phyloP scores from a whole-genome alignment of 92 coral and sea anemone species.

The Palythoa heliodiscus region DNA sequence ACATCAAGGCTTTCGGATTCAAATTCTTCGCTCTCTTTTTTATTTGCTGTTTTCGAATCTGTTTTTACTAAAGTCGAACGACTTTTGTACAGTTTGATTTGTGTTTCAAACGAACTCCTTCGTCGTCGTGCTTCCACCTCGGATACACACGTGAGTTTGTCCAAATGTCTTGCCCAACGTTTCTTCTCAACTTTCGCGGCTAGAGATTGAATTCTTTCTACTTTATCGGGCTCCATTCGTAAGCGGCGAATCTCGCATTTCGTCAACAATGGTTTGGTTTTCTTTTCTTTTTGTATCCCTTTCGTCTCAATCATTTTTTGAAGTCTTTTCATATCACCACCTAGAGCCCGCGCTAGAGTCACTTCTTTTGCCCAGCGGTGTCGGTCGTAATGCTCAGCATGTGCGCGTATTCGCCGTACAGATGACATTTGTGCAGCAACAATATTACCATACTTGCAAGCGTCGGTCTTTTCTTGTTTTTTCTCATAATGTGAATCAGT shows the following conservation, averaged over 20 bases:
- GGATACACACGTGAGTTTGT: not conserved
- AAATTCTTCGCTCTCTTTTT: not conserved
- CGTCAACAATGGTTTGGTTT: conserved; percentile 14
- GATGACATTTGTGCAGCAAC: conserved; percentile 62
- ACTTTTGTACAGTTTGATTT: conserved; percentile 9
- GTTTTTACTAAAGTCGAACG: not conserved
- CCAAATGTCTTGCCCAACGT: conserved; percentile 63
- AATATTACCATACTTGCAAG: conserved; percentile 63
- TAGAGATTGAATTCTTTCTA: conserved; percentile 48
- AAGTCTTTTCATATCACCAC: conserved; percentile 71
- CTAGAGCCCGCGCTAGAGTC: conserved; percentile 62
- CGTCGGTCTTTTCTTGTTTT: conserved; percentile 54
- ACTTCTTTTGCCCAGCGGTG: conserved; percentile 82
- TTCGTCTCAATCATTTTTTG: conserved; percentile 3
- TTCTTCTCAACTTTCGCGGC: conserved; percentile 58
- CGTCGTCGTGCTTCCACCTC: conserved; percentile 25
- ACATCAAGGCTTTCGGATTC: conserved; percentile 8
- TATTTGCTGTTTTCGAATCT: not conserved
- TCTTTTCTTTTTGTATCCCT: conserved; percentile 14
- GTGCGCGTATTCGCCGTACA: conserved; percentile 57
- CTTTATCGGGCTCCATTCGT: conserved; percentile 36
- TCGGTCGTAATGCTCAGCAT: conserved; percentile 50
- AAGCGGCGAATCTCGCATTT: conserved; percentile 30
- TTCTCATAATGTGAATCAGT: conserved; percentile 40
- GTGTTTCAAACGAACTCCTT: conserved; percentile 3